Conservation (phyloP, 2,797 vertebrate species). For the Sardinella longiceps region DNA sequence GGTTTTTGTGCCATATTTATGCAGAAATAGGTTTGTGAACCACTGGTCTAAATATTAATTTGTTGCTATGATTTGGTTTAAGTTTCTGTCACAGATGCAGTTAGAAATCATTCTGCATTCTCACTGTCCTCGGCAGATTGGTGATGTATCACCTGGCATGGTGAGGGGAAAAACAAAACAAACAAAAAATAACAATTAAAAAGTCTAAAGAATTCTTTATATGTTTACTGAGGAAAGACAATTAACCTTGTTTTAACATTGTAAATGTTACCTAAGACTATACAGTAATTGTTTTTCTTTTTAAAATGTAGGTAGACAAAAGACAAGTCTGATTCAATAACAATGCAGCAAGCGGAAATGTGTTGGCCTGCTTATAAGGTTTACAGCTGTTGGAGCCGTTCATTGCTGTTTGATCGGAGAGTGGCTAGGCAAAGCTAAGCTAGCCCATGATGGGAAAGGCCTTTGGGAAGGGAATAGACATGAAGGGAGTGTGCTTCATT, state of each 20-base stretch:
- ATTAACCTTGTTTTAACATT: conserved; percentile 22
- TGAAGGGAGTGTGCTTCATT: not conserved
- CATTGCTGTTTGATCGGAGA: not conserved
- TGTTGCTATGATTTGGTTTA: conserved; percentile 1
- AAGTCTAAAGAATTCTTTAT: conserved; percentile 8
- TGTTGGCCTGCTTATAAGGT: not conserved
- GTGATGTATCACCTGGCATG: not conserved
- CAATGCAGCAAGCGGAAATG: conserved; percentile 19
- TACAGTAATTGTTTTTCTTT: conserved; percentile 12
- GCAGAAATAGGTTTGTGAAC: no score
- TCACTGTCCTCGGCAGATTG: conserved; percentile 1
- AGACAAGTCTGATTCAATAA: not conserved
- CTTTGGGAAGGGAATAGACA: not conserved
- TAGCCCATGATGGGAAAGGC: not conserved
- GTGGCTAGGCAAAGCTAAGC: not conserved
- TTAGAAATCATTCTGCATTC: not conserved
- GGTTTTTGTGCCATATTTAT: no score
- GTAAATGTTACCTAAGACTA: not conserved
- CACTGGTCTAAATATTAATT: no score
- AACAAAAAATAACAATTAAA: conserved; percentile 8
- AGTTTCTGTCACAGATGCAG: not conserved
- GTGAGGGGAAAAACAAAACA: no score
- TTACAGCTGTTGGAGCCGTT: not conserved
- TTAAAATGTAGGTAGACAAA: conserved; percentile 9
- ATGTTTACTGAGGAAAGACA: not conserved